These are phyloP conservation scores for Megalops cyprinoides DNA, from an alignment of 2,797 vertebrate species.

Conservation along the genomic window DNA sequence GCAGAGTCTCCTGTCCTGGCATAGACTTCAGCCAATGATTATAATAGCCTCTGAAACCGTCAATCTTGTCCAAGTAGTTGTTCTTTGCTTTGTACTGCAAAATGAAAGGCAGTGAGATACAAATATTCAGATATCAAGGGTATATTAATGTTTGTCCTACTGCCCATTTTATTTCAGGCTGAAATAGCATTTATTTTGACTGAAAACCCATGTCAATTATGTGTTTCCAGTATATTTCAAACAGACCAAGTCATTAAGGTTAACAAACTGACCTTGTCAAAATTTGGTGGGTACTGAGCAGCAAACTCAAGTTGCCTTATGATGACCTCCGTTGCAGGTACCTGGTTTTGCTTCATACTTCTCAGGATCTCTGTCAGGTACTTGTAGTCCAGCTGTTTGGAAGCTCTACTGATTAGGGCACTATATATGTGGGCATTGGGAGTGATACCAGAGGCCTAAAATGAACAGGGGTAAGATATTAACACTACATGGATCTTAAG, in stretches of 20 bases:
- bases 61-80: slow-evolving; percentile 87
- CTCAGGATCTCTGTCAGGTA: slow-evolving; percentile 85
- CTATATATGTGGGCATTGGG: slow-evolving; percentile 88
- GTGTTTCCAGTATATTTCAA: neutral
- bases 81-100: slow-evolving; percentile 87
- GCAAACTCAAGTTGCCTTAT: slow-evolving; percentile 92
- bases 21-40: slow-evolving; percentile 85
- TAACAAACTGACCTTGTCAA: slow-evolving; percentile 78
- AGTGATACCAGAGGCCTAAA: slow-evolving; percentile 77
- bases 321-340: slow-evolving; percentile 88
- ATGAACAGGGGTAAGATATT: neutral
- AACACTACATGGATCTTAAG: neutral
- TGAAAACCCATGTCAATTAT: neutral
- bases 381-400: slow-evolving; percentile 80
- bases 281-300: slow-evolving; percentile 85
- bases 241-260: neutral
- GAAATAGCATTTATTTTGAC: neutral
- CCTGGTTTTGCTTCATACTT: slow-evolving; percentile 77
- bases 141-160: neutral
- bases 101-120: neutral
- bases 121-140: neutral
- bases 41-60: slow-evolving; percentile 95
- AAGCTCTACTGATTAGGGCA: slow-evolving; percentile 81
- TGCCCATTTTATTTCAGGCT: neutral
- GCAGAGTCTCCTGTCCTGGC: slow-evolving; percentile 79